Evolutionary conservation across 2,888 invertebrate species (phyloP).

Genomic region (Minunthozetes semirufus): DNA sequence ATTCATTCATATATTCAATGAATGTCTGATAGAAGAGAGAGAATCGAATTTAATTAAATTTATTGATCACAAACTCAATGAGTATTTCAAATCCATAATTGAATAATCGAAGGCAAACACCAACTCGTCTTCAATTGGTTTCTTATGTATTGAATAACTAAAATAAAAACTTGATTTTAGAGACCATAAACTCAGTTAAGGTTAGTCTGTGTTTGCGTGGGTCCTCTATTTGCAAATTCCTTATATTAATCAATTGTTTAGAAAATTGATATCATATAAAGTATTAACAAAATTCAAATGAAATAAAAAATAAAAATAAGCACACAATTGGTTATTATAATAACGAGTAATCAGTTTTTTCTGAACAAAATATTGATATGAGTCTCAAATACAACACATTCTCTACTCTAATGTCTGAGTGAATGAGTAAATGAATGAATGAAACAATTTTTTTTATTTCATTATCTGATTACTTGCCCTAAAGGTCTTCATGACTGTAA

Average conservation of each 20-base stretch:
- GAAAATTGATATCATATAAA: background rate
- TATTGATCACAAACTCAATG: slow-evolving; percentile 22
- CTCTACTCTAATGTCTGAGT: slow-evolving; percentile 8
- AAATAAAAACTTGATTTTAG: background rate
- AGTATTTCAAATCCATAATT: background rate
- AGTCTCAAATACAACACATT: background rate
- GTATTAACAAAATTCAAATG: background rate
- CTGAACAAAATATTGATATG: too few species aligned
- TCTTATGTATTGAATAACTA: background rate
- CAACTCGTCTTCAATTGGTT: background rate
- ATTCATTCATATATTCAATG: background rate
- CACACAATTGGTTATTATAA: slow-evolving; percentile 9
- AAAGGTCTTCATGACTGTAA: slow-evolving; percentile 28
- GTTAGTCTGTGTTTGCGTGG: background rate
- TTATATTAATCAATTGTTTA: slow-evolving; percentile 1
- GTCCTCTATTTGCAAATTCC: background rate
- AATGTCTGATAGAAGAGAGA: background rate
- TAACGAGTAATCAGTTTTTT: background rate
- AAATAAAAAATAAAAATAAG: slow-evolving; percentile 5
- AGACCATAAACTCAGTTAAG: background rate
- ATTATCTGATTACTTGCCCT: slow-evolving; percentile 30
- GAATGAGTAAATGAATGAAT: slow-evolving; percentile 4
- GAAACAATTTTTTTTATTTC: slow-evolving; percentile 18
- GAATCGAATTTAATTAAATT: background rate
- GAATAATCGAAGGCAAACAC: background rate